phyloP scores from a whole-genome alignment of 2,797 vertebrate genomes.

The Sebastolobus alascanus region DNA sequence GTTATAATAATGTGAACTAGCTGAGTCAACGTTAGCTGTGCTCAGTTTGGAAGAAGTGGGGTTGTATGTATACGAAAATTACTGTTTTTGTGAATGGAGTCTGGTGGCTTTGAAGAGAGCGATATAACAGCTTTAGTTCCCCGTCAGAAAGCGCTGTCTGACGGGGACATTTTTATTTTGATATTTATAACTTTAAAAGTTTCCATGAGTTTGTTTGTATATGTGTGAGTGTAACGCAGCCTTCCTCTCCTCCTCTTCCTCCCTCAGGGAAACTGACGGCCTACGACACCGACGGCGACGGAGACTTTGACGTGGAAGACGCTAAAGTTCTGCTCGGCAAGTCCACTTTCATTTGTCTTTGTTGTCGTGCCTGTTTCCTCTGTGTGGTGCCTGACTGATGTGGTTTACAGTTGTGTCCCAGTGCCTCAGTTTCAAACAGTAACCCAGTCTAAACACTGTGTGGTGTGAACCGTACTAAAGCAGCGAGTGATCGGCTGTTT shows the following conservation, averaged over 20 bases:
- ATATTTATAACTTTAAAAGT: no score
- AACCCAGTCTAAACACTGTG: neutral
- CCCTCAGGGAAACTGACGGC: constrained; percentile 90
- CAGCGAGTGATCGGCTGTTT: neutral
- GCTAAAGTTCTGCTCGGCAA: constrained; percentile 96
- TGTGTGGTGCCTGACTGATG: constrained; percentile 4
- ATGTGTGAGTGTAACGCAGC: no score
- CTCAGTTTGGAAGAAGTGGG: no score
- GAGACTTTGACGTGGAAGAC: constrained; percentile 96
- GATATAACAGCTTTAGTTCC: no score
- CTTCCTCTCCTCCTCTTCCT: constrained; percentile 18
- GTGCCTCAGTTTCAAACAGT: neutral
- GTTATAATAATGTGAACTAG: no score
- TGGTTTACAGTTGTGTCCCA: constrained; percentile 40
- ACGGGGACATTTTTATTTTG: no score
- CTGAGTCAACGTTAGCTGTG: no score
- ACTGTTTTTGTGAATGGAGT: no score
- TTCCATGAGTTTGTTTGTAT: neutral
- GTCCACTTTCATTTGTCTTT: constrained; percentile 67
- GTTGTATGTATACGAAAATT: no score
- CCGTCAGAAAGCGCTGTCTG: no score
- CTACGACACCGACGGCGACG: constrained; percentile 95
- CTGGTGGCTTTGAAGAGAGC: no score
- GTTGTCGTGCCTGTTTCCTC: neutral
- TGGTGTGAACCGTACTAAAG: neutral